A percentile compares a stretch with the other conserved stretches of the same genome.
Conservation (phyloP, 2,113 vertebrate genomes). For the Hippocampus comes region DNA sequence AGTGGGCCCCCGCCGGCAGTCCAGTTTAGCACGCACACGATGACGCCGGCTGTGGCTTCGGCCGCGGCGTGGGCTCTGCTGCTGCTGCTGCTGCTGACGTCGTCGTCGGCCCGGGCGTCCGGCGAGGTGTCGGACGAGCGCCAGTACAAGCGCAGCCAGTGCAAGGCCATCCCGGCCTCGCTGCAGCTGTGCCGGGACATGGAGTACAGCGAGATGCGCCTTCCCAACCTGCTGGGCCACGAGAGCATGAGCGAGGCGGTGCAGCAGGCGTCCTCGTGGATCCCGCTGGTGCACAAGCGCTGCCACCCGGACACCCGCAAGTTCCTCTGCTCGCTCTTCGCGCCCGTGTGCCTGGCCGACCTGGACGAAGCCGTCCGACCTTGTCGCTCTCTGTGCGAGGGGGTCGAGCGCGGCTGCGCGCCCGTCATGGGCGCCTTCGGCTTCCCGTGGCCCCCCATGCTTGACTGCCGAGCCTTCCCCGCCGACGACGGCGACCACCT, state of each 20-base stretch:
- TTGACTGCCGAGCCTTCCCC: slow-evolving; percentile 90
- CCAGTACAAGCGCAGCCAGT: slow-evolving; percentile 42
- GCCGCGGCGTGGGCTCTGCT: slow-evolving; percentile 48
- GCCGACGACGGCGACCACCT: slow-evolving; percentile 83
- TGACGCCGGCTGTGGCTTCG: neutral
- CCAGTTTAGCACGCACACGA: slow-evolving; percentile 20
- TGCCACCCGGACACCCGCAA: slow-evolving; percentile 96
- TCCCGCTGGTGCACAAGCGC: slow-evolving; percentile 93
- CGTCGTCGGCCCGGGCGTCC: slow-evolving; percentile 66
- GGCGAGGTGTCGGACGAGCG: slow-evolving; percentile 75
- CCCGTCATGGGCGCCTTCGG: slow-evolving; percentile 97
- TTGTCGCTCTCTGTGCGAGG: slow-evolving; percentile 91
- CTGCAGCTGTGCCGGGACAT: slow-evolving; percentile 90
- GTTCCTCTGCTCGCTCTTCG: slow-evolving; percentile 97
- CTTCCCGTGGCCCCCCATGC: slow-evolving; percentile 96
- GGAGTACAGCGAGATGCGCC: slow-evolving; percentile 92
- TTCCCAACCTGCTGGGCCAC: slow-evolving; percentile 95
- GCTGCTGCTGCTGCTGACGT: slow-evolving; percentile 69
- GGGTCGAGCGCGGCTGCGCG: slow-evolving; percentile 87
- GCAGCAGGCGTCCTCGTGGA: slow-evolving; percentile 96
- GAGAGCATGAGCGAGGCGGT: slow-evolving; percentile 94
- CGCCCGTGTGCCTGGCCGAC: slow-evolving; percentile 92
- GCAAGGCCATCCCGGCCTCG: slow-evolving; percentile 87
- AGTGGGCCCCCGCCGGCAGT: slow-evolving; percentile 37
- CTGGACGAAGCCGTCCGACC: slow-evolving; percentile 93